phyloP scores from a whole-genome alignment of 1,140 invertebrate genomes.

The Penaeus indicus region DNA sequence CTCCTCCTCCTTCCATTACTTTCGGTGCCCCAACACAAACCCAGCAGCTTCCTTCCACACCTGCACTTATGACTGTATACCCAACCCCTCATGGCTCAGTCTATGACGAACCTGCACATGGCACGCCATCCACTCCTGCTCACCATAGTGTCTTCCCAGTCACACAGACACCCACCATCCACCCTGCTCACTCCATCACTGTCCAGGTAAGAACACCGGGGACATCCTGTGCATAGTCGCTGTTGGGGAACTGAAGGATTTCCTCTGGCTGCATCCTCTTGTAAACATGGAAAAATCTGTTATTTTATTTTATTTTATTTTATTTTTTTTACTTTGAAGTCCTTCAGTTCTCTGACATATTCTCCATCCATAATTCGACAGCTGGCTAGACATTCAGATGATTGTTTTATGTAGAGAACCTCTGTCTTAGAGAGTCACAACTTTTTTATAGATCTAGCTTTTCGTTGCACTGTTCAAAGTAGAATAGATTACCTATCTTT shows the following conservation, averaged over 20 bases:
- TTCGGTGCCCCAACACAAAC: conserved; percentile 21
- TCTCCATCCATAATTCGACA: not conserved
- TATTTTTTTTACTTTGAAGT: not conserved
- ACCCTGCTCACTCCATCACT: conserved; percentile 66
- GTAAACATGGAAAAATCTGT: not conserved
- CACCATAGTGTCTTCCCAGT: conserved; percentile 44
- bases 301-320: not conserved
- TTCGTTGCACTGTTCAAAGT: too few species aligned
- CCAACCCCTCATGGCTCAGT: conserved; percentile 26
- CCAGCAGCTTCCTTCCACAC: conserved; percentile 26
- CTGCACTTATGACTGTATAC: conserved; percentile 37
- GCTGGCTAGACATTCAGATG: too few species aligned
- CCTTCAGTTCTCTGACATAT: not conserved
- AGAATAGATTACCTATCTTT: too few species aligned
- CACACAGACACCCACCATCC: conserved; percentile 57
- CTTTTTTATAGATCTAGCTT: too few species aligned
- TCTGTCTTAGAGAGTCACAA: too few species aligned
- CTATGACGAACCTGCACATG: conserved; percentile 4
- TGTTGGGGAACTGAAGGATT: not conserved
- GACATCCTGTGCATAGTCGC: not conserved
- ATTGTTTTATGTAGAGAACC: too few species aligned
- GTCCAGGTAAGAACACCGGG: conserved; percentile 61
- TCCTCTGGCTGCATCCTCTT: not conserved
- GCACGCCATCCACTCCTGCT: conserved; percentile 37
- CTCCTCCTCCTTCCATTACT: conserved; percentile 40